phyloP scores from a whole-genome alignment of 2,113 vertebrate species.

The Bubo scandiacus region DNA sequence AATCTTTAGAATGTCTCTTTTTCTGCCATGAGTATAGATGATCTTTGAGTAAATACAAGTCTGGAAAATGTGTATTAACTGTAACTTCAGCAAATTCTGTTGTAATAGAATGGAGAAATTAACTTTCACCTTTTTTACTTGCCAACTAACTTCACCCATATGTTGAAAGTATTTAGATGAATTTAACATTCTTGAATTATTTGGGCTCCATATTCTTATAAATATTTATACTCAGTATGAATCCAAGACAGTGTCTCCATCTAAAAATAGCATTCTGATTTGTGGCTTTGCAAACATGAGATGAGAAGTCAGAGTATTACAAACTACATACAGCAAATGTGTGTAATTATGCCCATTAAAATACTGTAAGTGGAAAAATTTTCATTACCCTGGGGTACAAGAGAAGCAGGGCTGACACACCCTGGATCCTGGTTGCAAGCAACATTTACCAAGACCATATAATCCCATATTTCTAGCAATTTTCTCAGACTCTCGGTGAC shows the following conservation, averaged over 20 bases:
- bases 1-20: background rate
- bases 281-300: background rate
- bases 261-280: slow-evolving; percentile 35
- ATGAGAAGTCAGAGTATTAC: background rate
- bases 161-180: slow-evolving; percentile 20
- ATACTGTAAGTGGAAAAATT: background rate
- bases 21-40: background rate
- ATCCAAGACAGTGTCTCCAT: slow-evolving; percentile 23
- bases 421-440: background rate
- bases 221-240: slow-evolving; percentile 32
- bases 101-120: background rate
- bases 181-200: slow-evolving; percentile 31
- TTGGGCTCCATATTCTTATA: slow-evolving; percentile 5
- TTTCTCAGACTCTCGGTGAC: background rate
- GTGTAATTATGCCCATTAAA: slow-evolving; percentile 33
- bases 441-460: background rate
- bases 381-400: background rate
- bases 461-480: background rate
- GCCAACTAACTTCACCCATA: background rate
- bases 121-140: background rate
- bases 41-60: background rate
- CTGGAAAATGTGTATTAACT: background rate
- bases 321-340: background rate
- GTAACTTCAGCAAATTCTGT: background rate
- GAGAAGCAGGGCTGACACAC: background rate